Evolutionary conservation across 2,888 invertebrate species (phyloP).

Genomic region (Plebejus argus): DNA sequence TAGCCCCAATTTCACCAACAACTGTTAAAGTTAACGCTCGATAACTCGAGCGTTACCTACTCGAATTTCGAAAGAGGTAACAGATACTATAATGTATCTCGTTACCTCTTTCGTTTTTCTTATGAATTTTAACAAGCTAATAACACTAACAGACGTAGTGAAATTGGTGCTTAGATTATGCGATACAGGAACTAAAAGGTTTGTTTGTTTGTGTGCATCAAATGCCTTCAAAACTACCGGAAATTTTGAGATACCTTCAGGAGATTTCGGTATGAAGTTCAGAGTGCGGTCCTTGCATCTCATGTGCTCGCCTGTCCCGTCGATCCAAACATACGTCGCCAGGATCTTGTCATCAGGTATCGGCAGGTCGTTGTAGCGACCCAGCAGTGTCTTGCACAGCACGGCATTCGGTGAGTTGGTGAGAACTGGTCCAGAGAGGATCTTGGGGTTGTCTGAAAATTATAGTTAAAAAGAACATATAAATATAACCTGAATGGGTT

Average conservation of each 20-base stretch:
- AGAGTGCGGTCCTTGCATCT: slow-evolving; percentile 94
- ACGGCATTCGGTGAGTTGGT: slow-evolving; percentile 90
- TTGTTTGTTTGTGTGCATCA: too few species aligned
- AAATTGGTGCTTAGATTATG: too few species aligned
- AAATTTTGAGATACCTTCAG: slow-evolving; percentile 81
- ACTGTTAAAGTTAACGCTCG: too few species aligned
- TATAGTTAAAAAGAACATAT: not conserved
- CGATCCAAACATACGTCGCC: slow-evolving; percentile 96
- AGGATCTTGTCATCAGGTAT: slow-evolving; percentile 88
- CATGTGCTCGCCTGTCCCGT: slow-evolving; percentile 93
- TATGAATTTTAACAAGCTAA: too few species aligned
- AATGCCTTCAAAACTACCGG: too few species aligned
- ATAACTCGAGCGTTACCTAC: too few species aligned
- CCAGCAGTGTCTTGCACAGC: slow-evolving; percentile 86
- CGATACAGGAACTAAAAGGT: too few species aligned
- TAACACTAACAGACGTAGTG: too few species aligned
- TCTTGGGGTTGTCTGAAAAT: slow-evolving; percentile 69
- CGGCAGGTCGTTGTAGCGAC: slow-evolving; percentile 88
- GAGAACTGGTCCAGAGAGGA: slow-evolving; percentile 68
- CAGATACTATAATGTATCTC: too few species aligned
- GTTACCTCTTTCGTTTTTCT: too few species aligned
- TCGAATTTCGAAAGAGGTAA: too few species aligned
- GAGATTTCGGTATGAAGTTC: slow-evolving; percentile 87
- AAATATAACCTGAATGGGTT: not conserved
- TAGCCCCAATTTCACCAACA: too few species aligned